Conservation (phyloP, 2,797 vertebrate genomes). For the Heteromormyrus szaboi region DNA sequence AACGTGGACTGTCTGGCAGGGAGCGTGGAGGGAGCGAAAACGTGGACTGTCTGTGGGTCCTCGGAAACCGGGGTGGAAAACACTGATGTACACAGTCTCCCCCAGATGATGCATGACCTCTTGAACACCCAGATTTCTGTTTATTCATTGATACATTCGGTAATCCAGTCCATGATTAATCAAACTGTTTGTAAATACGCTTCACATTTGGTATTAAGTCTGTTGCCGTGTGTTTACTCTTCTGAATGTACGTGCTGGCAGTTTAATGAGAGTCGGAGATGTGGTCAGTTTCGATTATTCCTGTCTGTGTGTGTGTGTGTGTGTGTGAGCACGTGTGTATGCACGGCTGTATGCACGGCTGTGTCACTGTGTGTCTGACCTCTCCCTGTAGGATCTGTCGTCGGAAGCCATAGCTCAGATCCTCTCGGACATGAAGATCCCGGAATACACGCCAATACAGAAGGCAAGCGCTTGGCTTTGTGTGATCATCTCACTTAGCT, state of each 20-base stretch:
- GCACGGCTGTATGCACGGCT: too few species aligned
- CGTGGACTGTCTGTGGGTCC: not conserved
- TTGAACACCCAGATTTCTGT: not conserved
- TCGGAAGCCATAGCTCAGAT: constrained; percentile 66
- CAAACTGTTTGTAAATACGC: not conserved
- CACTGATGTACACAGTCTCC: not conserved
- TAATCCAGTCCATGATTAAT: constrained; percentile 6
- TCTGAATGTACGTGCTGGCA: not conserved
- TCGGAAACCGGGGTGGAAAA: not conserved
- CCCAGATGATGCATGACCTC: not conserved
- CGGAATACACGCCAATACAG: constrained; percentile 82
- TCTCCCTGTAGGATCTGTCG: constrained; percentile 69
- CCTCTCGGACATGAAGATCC: constrained; percentile 71
- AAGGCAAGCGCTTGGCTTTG: constrained; percentile 56
- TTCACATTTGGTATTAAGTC: not conserved
- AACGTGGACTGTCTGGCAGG: not conserved
- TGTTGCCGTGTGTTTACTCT: not conserved
- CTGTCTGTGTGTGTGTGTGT: not conserved
- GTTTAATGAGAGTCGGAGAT: not conserved
- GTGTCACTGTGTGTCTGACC: constrained; percentile 2
- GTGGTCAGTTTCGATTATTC: not conserved
- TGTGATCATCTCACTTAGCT: not conserved
- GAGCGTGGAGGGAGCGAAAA: not conserved
- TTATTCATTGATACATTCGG: not conserved
- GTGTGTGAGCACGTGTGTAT: not conserved